Conservation (phyloP, 64 coral and sea anemone genomes). For the Montipora sp. region DNA sequence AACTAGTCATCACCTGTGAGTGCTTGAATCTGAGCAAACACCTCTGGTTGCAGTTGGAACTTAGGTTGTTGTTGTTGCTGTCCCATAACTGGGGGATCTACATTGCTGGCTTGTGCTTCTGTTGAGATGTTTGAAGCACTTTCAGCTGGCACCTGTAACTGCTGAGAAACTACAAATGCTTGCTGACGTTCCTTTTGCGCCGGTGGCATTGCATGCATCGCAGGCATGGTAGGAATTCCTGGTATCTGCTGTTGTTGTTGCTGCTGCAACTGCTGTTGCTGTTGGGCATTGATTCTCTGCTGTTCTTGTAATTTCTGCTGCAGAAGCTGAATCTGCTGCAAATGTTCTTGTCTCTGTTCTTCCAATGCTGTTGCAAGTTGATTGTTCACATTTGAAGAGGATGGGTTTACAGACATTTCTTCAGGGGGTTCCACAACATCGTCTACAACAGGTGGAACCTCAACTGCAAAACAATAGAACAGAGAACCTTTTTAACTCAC, state of each 20-base stretch:
- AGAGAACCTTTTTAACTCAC: no score
- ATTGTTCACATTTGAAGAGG: slow-evolving; percentile 6
- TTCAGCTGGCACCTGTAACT: slow-evolving; percentile 35
- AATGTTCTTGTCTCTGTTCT: slow-evolving; percentile 88
- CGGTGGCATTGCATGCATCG: background rate
- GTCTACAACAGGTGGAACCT: background rate
- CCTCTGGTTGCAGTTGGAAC: slow-evolving; percentile 90
- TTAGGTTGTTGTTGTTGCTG: slow-evolving; percentile 45
- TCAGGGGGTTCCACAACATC: background rate
- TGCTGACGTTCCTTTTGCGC: slow-evolving; percentile 2
- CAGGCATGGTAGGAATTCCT: background rate
- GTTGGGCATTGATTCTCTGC: slow-evolving; percentile 72
- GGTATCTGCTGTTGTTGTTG: slow-evolving; percentile 37
- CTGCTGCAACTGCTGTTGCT: slow-evolving; percentile 57
- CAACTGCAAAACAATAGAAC: background rate
- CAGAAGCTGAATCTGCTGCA: slow-evolving; percentile 81
- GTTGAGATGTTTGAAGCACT: background rate
- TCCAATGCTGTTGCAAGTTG: slow-evolving; percentile 61
- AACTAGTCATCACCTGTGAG: slow-evolving; percentile 74
- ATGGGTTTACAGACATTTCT: background rate
- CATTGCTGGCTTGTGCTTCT: background rate
- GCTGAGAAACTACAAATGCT: slow-evolving; percentile 34
- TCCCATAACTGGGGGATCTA: background rate
- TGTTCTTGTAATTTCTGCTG: slow-evolving; percentile 82
- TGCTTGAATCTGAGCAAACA: slow-evolving; percentile 98